Evolutionary conservation across 2,888 invertebrate species (phyloP), one percentile per base, ranked within the genome.

Genomic region (Pandemis heparana): DNA sequence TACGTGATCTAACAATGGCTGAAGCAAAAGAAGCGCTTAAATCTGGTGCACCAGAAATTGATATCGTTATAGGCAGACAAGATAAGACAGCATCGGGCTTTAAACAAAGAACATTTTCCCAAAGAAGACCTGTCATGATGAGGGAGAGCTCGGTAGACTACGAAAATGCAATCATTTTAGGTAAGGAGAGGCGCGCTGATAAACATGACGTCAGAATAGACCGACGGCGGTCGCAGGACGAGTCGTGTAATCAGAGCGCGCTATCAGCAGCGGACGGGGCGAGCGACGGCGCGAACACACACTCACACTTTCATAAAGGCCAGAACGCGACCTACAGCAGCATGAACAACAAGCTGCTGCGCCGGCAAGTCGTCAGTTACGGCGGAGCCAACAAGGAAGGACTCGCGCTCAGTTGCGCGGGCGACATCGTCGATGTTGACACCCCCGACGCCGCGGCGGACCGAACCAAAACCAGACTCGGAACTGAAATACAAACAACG

Each of bases 111-210:
- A 87, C 87, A 70, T 70, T 78, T n/a, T 78, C 87, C 5, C 89
- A 87, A 76, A 87, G 82, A 76, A 87, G 78, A 51, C 77, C 85
- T 8, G 75, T 85, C 9, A 77, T 92, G 71, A 95, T 96, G 94
- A 95, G 95, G 76, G 96, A 97, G 88, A 96, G 96, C 85, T 96
- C 96, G 41, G 96, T 96, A 1, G 96, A 96, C 89, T 96, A 96
- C 79, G 96, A 96, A 81, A 96, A 96, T 83, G 95, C 94, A 59
- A 92, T 95, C 70, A 94, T 95, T 75, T 89, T 95, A 78, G 95
- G 95, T 74, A 93, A 94, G 80, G 93, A 92, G 87, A 92, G 89
- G 86, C 92, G 94, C 66, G 83, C 85, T 77, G 90, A 91, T 87
- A 92, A 86, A 89, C 86, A 85, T 91, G 94, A 94, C 79, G 97